phyloP scores from a whole-genome alignment of 2,888 invertebrate genomes.

The Busseola fusca region DNA sequence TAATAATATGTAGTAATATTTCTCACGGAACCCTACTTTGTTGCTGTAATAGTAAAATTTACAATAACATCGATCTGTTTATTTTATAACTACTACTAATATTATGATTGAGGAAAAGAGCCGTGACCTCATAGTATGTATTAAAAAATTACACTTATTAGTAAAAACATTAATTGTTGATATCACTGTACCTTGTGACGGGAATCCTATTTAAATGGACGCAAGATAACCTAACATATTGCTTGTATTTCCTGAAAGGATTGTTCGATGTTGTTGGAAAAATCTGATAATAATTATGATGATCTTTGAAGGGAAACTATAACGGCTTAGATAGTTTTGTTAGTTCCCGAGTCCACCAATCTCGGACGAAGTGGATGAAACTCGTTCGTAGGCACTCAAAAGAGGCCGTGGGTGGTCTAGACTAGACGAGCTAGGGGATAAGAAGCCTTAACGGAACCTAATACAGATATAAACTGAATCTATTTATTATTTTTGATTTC shows the following conservation, averaged over 20 bases:
- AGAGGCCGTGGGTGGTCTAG: too few species aligned
- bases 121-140: conserved; percentile 18
- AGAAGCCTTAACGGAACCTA: too few species aligned
- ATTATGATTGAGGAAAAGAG: conserved; percentile 10
- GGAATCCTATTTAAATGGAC: background rate
- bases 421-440: too few species aligned
- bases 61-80: conserved; percentile 17
- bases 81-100: background rate
- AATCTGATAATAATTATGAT: too few species aligned
- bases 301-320: too few species aligned
- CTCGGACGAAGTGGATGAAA: too few species aligned
- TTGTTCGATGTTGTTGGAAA: too few species aligned
- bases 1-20: background rate
- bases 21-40: background rate
- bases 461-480: background rate
- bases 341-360: too few species aligned
- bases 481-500: background rate
- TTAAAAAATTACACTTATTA: conserved; percentile 3
- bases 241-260: background rate
- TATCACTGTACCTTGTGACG: background rate
- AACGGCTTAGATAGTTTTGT: too few species aligned
- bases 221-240: background rate
- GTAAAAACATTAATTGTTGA: conserved; percentile 22
- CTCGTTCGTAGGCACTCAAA: too few species aligned
- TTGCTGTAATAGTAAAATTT: conserved; percentile 24